Evolutionary conservation across 2,797 vertebrate species (phyloP).

Genomic region (Scarus forsteni): DNA sequence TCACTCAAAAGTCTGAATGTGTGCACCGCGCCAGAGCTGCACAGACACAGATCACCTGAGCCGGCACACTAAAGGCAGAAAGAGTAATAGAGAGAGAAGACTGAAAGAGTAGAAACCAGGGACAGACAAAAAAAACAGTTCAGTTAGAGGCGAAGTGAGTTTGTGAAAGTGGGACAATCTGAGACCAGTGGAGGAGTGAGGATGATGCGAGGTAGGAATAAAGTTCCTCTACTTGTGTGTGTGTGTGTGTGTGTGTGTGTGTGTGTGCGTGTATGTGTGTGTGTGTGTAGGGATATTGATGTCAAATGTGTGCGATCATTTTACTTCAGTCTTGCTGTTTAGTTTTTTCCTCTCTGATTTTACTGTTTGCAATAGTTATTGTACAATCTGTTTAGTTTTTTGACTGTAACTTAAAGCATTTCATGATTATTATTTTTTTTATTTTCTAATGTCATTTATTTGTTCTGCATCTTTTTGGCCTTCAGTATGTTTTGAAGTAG

Average conservation of each 20-base stretch:
- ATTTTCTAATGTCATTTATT: too few relatives aligned
- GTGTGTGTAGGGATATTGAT: too few relatives aligned
- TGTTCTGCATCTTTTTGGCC: too few relatives aligned
- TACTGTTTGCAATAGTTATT: too few relatives aligned
- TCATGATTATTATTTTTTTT: too few relatives aligned
- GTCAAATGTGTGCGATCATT: too few relatives aligned
- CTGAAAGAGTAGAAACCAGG: conserved; percentile 41
- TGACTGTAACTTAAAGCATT: too few relatives aligned
- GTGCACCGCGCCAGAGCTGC: conserved; percentile 48
- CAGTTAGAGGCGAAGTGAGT: conserved; percentile 60
- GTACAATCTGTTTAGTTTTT: too few relatives aligned
- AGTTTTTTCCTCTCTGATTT: too few relatives aligned
- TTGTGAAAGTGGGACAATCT: conserved; percentile 81
- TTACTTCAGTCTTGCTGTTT: too few relatives aligned
- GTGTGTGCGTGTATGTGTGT: conserved; percentile 21
- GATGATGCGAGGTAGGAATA: conserved; percentile 87
- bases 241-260: conserved; percentile 21
- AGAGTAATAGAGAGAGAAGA: conserved; percentile 32
- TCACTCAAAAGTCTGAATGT: conserved; percentile 69
- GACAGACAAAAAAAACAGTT: conserved; percentile 28
- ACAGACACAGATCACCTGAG: conserved; percentile 61
- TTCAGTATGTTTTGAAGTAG: too few relatives aligned
- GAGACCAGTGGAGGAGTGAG: conserved; percentile 77
- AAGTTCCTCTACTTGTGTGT: conserved; percentile 46
- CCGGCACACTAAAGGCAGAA: conserved; percentile 41